Evolutionary conservation across 2,888 invertebrate genomes (phyloP), one percentile per base, ranked within the genome.

Genomic region (Diarsia rubi): DNA sequence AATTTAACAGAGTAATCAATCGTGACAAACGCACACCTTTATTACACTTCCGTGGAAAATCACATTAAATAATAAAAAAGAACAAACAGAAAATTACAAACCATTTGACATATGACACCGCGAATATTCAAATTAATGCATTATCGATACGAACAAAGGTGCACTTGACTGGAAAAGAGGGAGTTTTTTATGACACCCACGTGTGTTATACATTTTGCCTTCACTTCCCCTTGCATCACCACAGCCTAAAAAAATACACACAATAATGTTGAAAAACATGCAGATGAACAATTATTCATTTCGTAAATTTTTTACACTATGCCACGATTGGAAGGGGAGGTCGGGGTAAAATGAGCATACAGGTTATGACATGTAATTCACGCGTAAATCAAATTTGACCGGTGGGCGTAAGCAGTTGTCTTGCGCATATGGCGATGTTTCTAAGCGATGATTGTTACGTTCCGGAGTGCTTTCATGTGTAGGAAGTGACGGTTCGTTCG

Each of bases 71-170:
- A 89, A 88, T 85, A 84, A 88, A 92, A 91, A 90, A 87, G 89
- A 90, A 95, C 92, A 94, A 93, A 94, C 91, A 93, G 89, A 92
- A 95, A 96, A 96, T 96, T 96, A 96, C 94, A 92, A 95, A 95
- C 94, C 95, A 95, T 96, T 96, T 96, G 96, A 96, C 96, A 96
- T 96, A 93, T 96, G 96, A 96, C 96, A 96, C 96, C 95, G 96
- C 95, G 96, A 96, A 96, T 96, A 96, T 96, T 96, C 95, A 96
- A 96, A 96, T 96, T 96, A 96, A 95, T 95, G 96, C 95, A 95
- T 96, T 96, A 96, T 93, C 95, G 92, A 96, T 96, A 94, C 88
- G 91, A 92, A 89, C 93, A 91, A 93, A 94, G 93, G 95, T 93
- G 94, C 95, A 94, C 93, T 94, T 91, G 95, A 93, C 91, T 93